Conservation (phyloP, 2,113 vertebrate species). For the Grammomys dolichurus region DNA sequence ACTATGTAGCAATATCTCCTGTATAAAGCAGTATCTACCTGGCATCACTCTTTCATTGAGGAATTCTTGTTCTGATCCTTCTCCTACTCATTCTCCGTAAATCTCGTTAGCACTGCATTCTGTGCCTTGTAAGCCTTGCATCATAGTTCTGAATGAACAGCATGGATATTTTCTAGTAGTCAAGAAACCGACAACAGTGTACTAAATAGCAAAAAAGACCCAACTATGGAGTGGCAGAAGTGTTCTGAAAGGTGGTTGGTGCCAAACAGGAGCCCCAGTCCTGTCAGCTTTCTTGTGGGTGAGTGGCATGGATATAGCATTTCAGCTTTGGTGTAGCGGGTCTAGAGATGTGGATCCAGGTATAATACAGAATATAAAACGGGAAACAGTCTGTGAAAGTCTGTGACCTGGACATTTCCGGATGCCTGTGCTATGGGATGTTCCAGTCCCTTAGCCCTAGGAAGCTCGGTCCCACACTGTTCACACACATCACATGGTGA, state of each 20-base stretch:
- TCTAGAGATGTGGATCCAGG: not conserved
- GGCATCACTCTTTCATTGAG: not conserved
- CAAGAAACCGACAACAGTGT: not conserved
- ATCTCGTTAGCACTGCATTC: not conserved
- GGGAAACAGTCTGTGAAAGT: not conserved
- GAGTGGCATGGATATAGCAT: not conserved
- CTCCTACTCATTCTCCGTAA: not conserved
- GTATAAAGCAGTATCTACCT: not conserved
- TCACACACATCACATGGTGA: accelerated
- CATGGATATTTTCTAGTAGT: not conserved
- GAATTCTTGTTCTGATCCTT: not conserved
- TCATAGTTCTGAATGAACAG: not conserved
- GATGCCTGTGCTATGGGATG: not conserved
- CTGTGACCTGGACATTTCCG: not conserved
- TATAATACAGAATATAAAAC: not conserved
- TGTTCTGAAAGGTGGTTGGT: not conserved
- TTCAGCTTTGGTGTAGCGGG: not conserved
- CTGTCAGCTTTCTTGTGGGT: not conserved
- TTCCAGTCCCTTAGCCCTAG: not conserved
- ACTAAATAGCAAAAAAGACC: not conserved
- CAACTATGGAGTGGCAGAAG: not conserved
- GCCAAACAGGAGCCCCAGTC: not conserved
- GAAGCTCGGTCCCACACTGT: not conserved
- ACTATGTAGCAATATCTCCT: not conserved
- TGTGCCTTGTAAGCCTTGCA: not conserved